Base-by-base conservation (phyloP, 2,888 invertebrate species). In the Lasioglossum pauxillum region DNA sequence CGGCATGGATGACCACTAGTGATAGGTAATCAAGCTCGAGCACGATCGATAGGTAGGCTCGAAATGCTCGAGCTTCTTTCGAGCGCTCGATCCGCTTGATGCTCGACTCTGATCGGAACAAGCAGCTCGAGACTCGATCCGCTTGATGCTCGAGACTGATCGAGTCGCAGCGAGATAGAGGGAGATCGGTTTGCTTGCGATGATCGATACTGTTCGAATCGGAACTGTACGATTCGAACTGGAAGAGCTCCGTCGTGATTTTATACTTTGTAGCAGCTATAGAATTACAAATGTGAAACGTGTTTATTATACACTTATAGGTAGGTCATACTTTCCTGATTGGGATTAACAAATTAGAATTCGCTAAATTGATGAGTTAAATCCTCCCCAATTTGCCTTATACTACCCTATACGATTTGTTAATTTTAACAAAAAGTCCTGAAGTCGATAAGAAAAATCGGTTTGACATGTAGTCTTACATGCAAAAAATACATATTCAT, bases 81-180 rank as follows among this genome's bases (percentile, higher is more conserved):
- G 64, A 16, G 31, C 64, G 27, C 16, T 64, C 64, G 31, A 64
- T 64, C 64, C 64, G 64, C 64, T 64, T 64, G 64, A 64, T 64
- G 64, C 64, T 31, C 31, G 64, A 64, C 64, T 64, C 27, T 64
- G 64, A 64, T 64, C 64, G 64, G 74, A 46, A 49, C 44, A 82
- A 69, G 71, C 69, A 35, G 79, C 73, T n/a, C 23, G 38, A 60
- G 73, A 60, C 44, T 41, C 79, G 73, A 74, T 74, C 69, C 74
- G 27, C 27, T 19, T 75, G 49, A 69, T 44, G 67, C 82, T 41
- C 73, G 82, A 82, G 57, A 64, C 64, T 64, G 64, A 64, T 64
- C 64, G 27, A 64, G 64, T 64, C 64, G 64, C 64, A 64, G 31
- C 38, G 60, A 73, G 72, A 72, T 44, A 73, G 57, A 69, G 49